A percentile compares a stretch with the other conserved stretches of the same genome.
Conservation (phyloP, 1,140 invertebrate species). For the Pseudomyrmex sp. region DNA sequence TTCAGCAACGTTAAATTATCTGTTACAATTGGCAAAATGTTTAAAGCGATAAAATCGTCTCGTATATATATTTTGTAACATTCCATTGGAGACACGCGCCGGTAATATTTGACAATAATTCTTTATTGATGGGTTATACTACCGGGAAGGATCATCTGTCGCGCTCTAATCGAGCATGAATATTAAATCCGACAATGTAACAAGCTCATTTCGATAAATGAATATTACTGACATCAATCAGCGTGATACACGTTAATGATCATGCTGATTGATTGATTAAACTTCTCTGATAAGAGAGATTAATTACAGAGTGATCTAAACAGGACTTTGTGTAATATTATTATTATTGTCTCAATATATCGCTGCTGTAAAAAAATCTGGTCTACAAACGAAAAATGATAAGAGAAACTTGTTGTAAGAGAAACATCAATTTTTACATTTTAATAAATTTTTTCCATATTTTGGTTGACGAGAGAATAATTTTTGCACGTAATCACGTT, state of each 20-base stretch:
- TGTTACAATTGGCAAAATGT: too few relatives aligned
- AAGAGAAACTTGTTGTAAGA: too few relatives aligned
- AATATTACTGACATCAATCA: background rate
- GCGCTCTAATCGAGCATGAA: background rate
- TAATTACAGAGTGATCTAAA: background rate
- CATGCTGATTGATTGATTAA: constrained; percentile 16
- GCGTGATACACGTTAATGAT: background rate
- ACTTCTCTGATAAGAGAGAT: background rate
- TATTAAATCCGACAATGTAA: background rate
- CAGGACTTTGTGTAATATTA: too few relatives aligned
- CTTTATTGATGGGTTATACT: background rate
- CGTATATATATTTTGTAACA: background rate
- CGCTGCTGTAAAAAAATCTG: too few relatives aligned
- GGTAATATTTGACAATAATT: background rate
- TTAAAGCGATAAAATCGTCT: background rate
- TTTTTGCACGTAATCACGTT: too few relatives aligned
- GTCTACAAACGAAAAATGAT: too few relatives aligned
- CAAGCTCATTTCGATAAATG: background rate
- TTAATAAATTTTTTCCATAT: too few relatives aligned
- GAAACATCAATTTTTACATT: too few relatives aligned
- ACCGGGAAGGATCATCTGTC: background rate
- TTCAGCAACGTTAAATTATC: background rate
- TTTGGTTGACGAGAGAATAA: too few relatives aligned
- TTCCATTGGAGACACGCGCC: background rate
- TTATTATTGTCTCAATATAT: too few relatives aligned